Base-by-base conservation (phyloP, 2,113 vertebrate species). In the Hyperopisus bebe region DNA sequence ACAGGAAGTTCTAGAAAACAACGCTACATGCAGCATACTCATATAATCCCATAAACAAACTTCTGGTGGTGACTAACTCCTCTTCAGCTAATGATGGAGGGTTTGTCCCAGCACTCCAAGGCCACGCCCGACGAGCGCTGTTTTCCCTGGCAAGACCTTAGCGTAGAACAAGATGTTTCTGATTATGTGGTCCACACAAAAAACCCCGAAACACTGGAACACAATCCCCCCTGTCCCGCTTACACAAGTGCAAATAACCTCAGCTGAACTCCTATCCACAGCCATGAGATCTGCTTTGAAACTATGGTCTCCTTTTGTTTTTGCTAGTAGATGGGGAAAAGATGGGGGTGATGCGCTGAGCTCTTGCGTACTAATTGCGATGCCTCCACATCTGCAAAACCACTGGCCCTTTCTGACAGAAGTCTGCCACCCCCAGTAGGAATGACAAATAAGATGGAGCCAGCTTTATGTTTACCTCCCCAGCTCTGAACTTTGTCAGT, bases 361-460 rank as follows among this genome's bases (percentile, higher is more conserved):
- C 85, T 55, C 42, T 53, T 17, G 10, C 13, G 35, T 42, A 80
- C 35, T 80, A 19, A 80, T 80, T 80, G 74, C 7, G 15, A 42
- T 42, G 35, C 74, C 17, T 42, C 35, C 94, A 2, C 35, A 42
- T 42, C 74, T 39, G 15, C 74, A 39, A 42, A 80, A 17, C 74
- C 35, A 80, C 13, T 94, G 94, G 94, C 93, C 90, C 87, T 55
- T 53, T 90, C 90, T 90, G 46, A 89, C 87, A 89, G 93, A 91
- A 93, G 92, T 90, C 91, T 58, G 91, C 74, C 90, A 21, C 90
- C 91, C 92, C 93, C 90, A 44, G 90, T 92, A 94, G 90, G 85
- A 89, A 90, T 91, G 93, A 92, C 93, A 92, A 90, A 91, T 92
- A 39, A 88, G 80, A 95, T 92, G 93, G 91, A 94, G 91, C 91